Evolutionary conservation across 2,797 vertebrate species (phyloP).

Genomic region (Sphenodon punctatus): DNA sequence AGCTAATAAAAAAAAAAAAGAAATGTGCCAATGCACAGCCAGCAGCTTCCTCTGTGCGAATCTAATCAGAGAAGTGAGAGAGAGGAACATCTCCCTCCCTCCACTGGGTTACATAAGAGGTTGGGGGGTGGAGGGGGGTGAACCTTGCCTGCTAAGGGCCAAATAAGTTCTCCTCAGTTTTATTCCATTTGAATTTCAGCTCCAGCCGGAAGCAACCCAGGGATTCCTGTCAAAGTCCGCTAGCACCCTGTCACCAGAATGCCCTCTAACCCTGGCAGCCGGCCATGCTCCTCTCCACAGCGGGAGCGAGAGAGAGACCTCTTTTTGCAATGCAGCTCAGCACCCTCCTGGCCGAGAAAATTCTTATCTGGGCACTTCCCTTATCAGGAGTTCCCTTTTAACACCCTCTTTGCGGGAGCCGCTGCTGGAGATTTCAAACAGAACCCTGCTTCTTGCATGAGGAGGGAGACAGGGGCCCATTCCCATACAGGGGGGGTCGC

Average conservation of each 20-base stretch:
- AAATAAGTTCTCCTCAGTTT: background rate
- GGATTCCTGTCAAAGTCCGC: background rate
- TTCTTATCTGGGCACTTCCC: constrained; percentile 52
- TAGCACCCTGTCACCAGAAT: background rate
- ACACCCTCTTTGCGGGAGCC: background rate
- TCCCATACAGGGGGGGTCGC: too few relatives aligned
- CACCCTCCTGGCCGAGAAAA: background rate
- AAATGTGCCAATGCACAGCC: too few relatives aligned
- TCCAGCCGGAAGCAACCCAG: background rate
- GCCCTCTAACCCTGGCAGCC: background rate
- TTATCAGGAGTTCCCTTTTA: constrained; percentile 45
- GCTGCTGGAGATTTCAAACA: background rate
- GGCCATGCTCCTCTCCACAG: background rate
- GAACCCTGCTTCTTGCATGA: background rate
- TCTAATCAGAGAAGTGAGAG: too few relatives aligned
- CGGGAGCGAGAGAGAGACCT: too few relatives aligned
- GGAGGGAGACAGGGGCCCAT: too few relatives aligned
- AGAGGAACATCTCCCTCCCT: background rate
- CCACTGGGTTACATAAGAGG: too few relatives aligned
- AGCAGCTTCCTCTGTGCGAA: too few relatives aligned
- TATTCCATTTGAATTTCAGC: background rate
- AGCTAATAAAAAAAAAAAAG: too few relatives aligned
- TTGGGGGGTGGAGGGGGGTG: background rate
- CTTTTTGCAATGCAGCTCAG: background rate
- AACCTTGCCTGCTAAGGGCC: background rate